Base-by-base conservation (phyloP, 2,888 invertebrate species). In the Craniophora ligustri region DNA sequence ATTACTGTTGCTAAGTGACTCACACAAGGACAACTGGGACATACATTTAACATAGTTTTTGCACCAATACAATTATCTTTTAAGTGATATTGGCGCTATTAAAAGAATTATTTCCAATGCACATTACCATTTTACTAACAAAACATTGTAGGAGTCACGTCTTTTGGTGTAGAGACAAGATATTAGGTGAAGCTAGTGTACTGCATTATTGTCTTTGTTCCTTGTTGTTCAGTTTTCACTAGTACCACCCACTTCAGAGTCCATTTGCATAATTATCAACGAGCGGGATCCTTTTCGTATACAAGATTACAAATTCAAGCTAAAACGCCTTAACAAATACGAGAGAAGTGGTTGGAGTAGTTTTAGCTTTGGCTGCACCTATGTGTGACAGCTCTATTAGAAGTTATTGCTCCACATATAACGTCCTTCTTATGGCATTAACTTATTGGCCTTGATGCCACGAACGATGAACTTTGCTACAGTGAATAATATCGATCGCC, bases 381-480 rank as follows among this genome's bases (percentile, higher is more conserved):
- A 30, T 19, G 16, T 23, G n/a, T 49, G 44, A 50, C 44, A 56
- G 49, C 50, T 35, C 11, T 38, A 26, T 49, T 19, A 31, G 39
- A 67, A 67, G 48, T 72, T 64, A 50, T 53, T 53, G 57, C 48
- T 53, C 67, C 28, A 61, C 8, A 58, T 62, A 60, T 53, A 51
- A 42, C 59, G 59, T 62, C 65, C 54, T 72, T 51, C 72, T 67
- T 53, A 38, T 32, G 51, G 42, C 59, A 48, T 58, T 57, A 26
- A 50, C 45, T 61, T 50, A 69, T 61, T 51, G 62, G 54, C 72
- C 67, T 70, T 70, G 60, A 53, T 59, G n/a, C 62, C 45, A 48
- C 65, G 72, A 70, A 54, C 72, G 61, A 70, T 65, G 72, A 70
- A 65, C 70, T 67, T 62, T 53, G 39, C 44, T 57, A 46, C 58